These are phyloP conservation scores for Entosphenus tridentatus DNA, from an alignment of 2,113 vertebrate genomes.

Conservation along the genomic window DNA sequence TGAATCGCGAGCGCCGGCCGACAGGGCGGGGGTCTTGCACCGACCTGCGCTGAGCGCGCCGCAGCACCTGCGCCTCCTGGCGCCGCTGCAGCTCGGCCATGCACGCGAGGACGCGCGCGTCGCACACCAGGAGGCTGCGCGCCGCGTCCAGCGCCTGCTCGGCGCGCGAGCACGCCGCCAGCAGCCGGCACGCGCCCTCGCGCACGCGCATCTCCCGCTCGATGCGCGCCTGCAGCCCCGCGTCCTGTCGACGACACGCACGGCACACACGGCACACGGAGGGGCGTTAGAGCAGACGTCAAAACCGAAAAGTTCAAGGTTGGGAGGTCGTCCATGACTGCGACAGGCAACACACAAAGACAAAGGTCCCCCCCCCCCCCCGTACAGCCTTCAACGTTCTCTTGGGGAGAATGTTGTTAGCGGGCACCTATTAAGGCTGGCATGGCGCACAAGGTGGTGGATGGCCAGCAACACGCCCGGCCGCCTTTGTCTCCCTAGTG, in stretches of 20 bases:
- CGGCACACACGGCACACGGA: background rate
- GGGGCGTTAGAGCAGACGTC: too few species aligned
- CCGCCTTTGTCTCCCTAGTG: too few species aligned
- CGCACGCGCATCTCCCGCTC: conserved; percentile 80
- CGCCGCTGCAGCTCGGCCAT: conserved; percentile 71
- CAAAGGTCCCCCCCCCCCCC: too few species aligned
- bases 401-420: too few species aligned
- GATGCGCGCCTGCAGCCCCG: conserved; percentile 64
- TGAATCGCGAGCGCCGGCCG: too few species aligned
- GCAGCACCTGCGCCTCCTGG: conserved; percentile 66
- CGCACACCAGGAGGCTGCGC: conserved; percentile 61
- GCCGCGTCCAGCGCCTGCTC: conserved; percentile 64
- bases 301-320: too few species aligned
- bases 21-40: conserved; percentile 1
- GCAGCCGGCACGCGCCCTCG: conserved; percentile 59
- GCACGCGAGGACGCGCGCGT: conserved; percentile 58
- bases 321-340: too few species aligned
- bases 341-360: too few species aligned
- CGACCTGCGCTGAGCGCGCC: conserved; percentile 35
- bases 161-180: conserved; percentile 56
- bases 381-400: too few species aligned
- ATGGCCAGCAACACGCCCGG: too few species aligned
- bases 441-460: too few species aligned
- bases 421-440: too few species aligned
- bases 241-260: conserved; percentile 33